Percentiles rank a stretch among this genome's conserved stretches.
Conservation (phyloP, 2,888 invertebrate genomes). For the Notocelia uddmanniana region DNA sequence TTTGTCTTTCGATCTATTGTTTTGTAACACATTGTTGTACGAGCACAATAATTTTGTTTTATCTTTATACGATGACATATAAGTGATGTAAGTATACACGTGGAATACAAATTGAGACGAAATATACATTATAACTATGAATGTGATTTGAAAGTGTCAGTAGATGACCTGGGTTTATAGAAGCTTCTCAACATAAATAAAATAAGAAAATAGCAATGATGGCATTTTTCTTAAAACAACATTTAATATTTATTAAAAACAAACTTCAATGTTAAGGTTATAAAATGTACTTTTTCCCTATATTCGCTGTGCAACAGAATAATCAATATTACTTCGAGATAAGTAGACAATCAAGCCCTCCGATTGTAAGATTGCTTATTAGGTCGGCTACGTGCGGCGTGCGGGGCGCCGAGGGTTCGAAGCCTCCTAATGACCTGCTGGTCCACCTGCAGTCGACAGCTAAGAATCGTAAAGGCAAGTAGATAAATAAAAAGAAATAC, state of each 20-base stretch:
- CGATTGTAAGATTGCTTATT: constrained; percentile 41
- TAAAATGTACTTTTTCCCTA: background rate
- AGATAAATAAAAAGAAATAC: constrained; percentile 65
- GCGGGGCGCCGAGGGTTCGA: constrained; percentile 50
- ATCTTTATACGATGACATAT: constrained; percentile 6
- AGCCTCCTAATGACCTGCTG: constrained; percentile 69
- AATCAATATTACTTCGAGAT: constrained; percentile 25
- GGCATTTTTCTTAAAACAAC: too few relatives aligned
- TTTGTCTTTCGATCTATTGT: constrained; percentile 43
- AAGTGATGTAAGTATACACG: constrained; percentile 4
- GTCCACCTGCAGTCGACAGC: constrained; percentile 73
- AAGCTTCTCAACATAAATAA: too few relatives aligned
- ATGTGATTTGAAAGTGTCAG: too few relatives aligned
- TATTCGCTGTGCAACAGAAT: background rate
- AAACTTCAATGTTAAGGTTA: too few relatives aligned
- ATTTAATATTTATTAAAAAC: too few relatives aligned
- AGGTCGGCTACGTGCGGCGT: constrained; percentile 43
- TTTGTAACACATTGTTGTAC: constrained; percentile 36
- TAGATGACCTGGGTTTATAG: too few relatives aligned
- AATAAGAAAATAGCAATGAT: too few relatives aligned
- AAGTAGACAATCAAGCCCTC: constrained; percentile 29
- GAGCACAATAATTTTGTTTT: constrained; percentile 29
- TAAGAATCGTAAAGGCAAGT: constrained; percentile 65
- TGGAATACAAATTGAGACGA: background rate
- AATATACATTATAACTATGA: background rate